Evolutionary conservation across 2,888 invertebrate species (phyloP).

Genomic region (Napeogenes inachia): DNA sequence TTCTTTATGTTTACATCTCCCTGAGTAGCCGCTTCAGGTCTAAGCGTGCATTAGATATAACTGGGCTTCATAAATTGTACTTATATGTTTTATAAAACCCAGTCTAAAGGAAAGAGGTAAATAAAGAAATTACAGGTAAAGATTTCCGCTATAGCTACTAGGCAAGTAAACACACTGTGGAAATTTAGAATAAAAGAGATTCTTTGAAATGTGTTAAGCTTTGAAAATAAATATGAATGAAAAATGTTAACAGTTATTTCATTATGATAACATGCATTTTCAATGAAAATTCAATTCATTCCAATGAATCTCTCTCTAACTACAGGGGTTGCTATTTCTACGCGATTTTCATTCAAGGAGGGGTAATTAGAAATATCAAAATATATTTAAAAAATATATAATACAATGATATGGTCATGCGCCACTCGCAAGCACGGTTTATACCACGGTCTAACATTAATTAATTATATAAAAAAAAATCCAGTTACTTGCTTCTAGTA

Average conservation of each 20-base stretch:
- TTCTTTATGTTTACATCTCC: slow-evolving; percentile 43
- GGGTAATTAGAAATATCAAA: slow-evolving; percentile 38
- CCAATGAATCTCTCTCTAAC: slow-evolving; percentile 71
- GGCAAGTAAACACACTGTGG: slow-evolving; percentile 68
- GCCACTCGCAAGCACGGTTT: slow-evolving; percentile 58
- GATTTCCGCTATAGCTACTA: slow-evolving; percentile 75
- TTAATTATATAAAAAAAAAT: slow-evolving; percentile 41
- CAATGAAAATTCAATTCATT: slow-evolving; percentile 37
- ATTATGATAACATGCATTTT: neutral
- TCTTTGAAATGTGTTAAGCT: slow-evolving; percentile 56
- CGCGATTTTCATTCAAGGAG: slow-evolving; percentile 64
- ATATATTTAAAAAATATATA: slow-evolving; percentile 33
- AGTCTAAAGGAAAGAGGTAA: slow-evolving; percentile 59
- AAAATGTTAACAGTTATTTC: slow-evolving; percentile 12
- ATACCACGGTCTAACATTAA: slow-evolving; percentile 62
- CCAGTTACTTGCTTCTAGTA: slow-evolving; percentile 77
- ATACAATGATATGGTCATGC: slow-evolving; percentile 51
- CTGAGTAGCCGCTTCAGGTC: slow-evolving; percentile 54
- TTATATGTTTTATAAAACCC: slow-evolving; percentile 56
- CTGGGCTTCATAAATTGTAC: slow-evolving; percentile 53
- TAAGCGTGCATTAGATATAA: slow-evolving; percentile 65
- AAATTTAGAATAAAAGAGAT: slow-evolving; percentile 54
- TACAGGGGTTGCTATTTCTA: slow-evolving; percentile 65
- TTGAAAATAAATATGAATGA: slow-evolving; percentile 4
- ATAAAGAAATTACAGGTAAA: slow-evolving; percentile 56